Percentiles rank a stretch among this genome's conserved stretches.
Evolutionary conservation across 30 jellyfish, hydroid and myxozoan genomes (phyloP).

Genomic region (Rhopilema esculentum): DNA sequence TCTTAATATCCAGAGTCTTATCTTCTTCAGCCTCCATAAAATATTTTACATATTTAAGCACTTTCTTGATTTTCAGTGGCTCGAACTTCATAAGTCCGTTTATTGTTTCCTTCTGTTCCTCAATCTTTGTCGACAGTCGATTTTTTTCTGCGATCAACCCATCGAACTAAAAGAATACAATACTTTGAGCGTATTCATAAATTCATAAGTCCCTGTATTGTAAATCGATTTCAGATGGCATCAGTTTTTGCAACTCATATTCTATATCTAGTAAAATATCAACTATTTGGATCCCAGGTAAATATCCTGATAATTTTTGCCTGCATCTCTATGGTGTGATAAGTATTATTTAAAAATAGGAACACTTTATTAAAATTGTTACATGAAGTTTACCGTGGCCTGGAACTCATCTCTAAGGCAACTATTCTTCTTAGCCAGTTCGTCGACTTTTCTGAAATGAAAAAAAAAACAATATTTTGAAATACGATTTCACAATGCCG

Average conservation of each 20-base stretch:
- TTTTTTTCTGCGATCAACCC: slow-evolving; percentile 22
- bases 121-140: slow-evolving; percentile 9
- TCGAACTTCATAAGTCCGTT: slow-evolving; percentile 8
- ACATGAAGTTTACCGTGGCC: slow-evolving; percentile 18
- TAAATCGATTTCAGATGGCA: too few relatives aligned
- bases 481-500: not conserved
- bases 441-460: slow-evolving; percentile 39
- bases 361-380: not conserved
- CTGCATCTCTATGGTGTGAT: too few relatives aligned
- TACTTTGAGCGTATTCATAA: too few relatives aligned
- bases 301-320: too few relatives aligned
- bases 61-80: slow-evolving; percentile 11
- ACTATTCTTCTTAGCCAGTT: slow-evolving; percentile 22
- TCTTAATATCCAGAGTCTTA: slow-evolving; percentile 6
- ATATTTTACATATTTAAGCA: slow-evolving; percentile 8
- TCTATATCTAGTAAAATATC: too few relatives aligned
- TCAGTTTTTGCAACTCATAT: too few relatives aligned
- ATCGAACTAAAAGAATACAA: slow-evolving; percentile 10
- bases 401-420: slow-evolving; percentile 41
- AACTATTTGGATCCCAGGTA: too few relatives aligned
- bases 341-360: not conserved
- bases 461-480: not conserved
- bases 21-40: slow-evolving; percentile 23
- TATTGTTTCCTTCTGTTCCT: slow-evolving; percentile 17
- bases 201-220: too few relatives aligned